These are phyloP conservation scores for Avahi laniger DNA, from an alignment of 2,797 vertebrate species.

Conservation along the genomic window DNA sequence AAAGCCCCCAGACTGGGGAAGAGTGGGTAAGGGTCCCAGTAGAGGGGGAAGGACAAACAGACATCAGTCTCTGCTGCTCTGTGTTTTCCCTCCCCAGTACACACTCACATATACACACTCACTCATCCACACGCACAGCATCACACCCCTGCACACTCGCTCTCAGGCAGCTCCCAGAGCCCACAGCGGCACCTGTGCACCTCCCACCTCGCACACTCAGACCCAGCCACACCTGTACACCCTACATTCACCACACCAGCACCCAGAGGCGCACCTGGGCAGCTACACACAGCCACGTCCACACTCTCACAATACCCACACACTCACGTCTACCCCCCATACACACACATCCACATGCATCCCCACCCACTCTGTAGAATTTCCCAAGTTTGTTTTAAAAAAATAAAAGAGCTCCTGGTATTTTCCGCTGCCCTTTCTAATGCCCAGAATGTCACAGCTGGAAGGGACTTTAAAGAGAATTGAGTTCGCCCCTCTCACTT, in stretches of 20 bases:
- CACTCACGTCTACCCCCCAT: not conserved
- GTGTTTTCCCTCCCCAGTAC: not conserved
- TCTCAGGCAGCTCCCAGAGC: not conserved
- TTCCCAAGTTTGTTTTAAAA: not conserved
- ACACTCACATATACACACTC: too few species aligned
- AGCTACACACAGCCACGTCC: not conserved
- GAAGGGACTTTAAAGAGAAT: not conserved
- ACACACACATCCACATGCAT: not conserved
- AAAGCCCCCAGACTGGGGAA: not conserved
- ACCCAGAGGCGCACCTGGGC: not conserved
- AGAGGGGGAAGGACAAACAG: not conserved
- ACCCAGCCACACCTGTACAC: not conserved
- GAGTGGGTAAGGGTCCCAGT: conserved; percentile 47
- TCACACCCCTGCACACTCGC: not conserved
- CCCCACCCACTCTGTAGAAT: not conserved
- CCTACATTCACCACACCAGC: not conserved
- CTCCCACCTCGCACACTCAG: not conserved
- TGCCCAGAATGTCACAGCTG: not conserved
- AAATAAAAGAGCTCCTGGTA: not conserved
- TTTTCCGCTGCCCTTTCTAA: not conserved
- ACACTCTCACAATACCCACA: not conserved
- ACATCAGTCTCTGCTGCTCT: not conserved
- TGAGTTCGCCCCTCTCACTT: not conserved
- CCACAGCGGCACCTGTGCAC: not conserved
- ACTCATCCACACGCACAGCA: not conserved